Evolutionary conservation across 2,888 invertebrate species (phyloP).

Genomic region (Bruchidius siliquastri): DNA sequence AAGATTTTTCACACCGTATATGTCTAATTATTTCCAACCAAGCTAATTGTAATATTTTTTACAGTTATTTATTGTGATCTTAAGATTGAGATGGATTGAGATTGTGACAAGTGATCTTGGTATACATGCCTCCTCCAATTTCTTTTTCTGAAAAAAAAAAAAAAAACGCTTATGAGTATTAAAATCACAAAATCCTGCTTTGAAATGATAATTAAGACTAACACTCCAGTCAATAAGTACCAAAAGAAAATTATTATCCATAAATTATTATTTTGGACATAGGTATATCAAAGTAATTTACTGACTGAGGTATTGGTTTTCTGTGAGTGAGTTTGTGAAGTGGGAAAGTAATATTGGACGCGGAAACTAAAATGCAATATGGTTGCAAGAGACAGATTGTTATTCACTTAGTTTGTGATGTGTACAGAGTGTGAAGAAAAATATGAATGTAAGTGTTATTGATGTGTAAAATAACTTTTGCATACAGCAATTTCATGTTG

Average conservation of each 20-base stretch:
- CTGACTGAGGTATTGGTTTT: background rate
- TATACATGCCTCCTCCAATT: constrained; percentile 72
- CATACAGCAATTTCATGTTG: background rate
- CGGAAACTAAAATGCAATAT: background rate
- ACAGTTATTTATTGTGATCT: background rate
- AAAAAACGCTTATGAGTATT: constrained; percentile 24
- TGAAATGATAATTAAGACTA: background rate
- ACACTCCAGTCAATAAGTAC: background rate
- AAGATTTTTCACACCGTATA: too few species aligned
- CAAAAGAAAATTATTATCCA: background rate
- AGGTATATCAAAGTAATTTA: too few species aligned
- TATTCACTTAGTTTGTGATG: background rate
- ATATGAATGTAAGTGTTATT: background rate
- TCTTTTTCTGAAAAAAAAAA: constrained; percentile 69
- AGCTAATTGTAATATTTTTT: background rate
- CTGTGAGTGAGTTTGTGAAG: background rate
- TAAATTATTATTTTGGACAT: too few species aligned
- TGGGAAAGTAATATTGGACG: background rate
- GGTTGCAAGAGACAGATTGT: background rate
- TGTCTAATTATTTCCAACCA: too few species aligned
- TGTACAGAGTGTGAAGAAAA: background rate
- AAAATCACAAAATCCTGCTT: background rate
- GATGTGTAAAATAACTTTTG: background rate
- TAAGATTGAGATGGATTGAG: constrained; percentile 3
- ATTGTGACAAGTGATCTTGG: background rate